phyloP scores from a whole-genome alignment of 2,797 vertebrate genomes.

The Neopelma chrysocephalum region DNA sequence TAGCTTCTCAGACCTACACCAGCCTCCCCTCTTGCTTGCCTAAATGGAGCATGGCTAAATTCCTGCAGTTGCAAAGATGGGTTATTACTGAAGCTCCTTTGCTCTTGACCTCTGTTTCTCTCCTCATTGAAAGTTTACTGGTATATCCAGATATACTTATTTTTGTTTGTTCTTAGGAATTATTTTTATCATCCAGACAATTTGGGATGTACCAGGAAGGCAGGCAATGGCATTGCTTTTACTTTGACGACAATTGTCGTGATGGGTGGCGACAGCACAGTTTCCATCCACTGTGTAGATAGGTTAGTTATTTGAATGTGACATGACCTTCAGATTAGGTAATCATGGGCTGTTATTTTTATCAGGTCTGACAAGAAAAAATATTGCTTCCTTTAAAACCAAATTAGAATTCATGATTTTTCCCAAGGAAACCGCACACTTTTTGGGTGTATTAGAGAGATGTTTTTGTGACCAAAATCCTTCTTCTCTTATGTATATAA shows the following conservation, averaged over 20 bases:
- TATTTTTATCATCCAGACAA: conserved; percentile 17
- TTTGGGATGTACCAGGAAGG: neutral
- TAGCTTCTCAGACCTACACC: neutral
- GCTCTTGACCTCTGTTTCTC: neutral
- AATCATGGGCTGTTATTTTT: conserved; percentile 56
- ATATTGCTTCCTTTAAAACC: conserved; percentile 73
- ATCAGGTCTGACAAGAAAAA: conserved; percentile 71
- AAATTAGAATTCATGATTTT: conserved; percentile 60
- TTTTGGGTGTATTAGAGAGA: neutral
- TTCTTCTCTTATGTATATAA: conserved; percentile 2
- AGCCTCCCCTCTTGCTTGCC: neutral
- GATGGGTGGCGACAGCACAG: conserved; percentile 18
- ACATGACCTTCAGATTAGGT: conserved; percentile 69
- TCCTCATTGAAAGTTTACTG: neutral
- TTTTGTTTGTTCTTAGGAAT: conserved; percentile 10
- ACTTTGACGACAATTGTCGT: neutral
- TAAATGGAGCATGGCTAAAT: neutral
- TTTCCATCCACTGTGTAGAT: conserved; percentile 37
- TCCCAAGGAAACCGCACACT: conserved; percentile 56
- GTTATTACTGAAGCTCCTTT: neutral
- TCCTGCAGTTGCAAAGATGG: neutral
- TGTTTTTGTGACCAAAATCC: conserved; percentile 41
- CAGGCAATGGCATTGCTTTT: neutral
- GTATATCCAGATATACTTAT: neutral
- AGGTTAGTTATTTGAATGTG: conserved; percentile 38